Percentiles rank a stretch among this genome's conserved stretches.
phyloP scores from a whole-genome alignment of 2,888 invertebrate genomes.

The Netelia fuscicornis region DNA sequence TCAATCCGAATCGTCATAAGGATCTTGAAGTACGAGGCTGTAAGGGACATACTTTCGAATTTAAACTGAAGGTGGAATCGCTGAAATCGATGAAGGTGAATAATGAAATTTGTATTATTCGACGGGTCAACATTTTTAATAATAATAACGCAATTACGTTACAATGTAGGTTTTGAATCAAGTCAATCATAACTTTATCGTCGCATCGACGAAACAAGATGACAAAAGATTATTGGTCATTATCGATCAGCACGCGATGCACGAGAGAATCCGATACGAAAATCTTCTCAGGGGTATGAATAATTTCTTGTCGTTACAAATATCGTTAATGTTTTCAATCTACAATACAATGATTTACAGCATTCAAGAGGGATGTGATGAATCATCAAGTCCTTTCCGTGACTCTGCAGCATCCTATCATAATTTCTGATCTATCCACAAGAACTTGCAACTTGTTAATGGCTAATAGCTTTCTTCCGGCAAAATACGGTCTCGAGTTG shows the following conservation, averaged over 20 bases:
- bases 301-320: background rate
- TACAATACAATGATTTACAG: slow-evolving; percentile 79
- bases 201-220: slow-evolving; percentile 84
- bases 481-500: slow-evolving; percentile 87
- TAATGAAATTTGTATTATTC: background rate
- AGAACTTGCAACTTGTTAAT: slow-evolving; percentile 70
- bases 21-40: slow-evolving; percentile 72
- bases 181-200: slow-evolving; percentile 91
- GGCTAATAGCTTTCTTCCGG: slow-evolving; percentile 85
- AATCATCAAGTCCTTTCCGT: slow-evolving; percentile 73
- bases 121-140: background rate
- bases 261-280: slow-evolving; percentile 93
- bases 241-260: slow-evolving; percentile 95
- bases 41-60: slow-evolving; percentile 69
- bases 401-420: slow-evolving; percentile 75
- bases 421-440: slow-evolving; percentile 73
- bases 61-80: slow-evolving; percentile 72
- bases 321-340: slow-evolving; percentile 29
- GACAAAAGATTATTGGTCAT: slow-evolving; percentile 87
- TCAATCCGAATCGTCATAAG: slow-evolving; percentile 55
- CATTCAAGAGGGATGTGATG: slow-evolving; percentile 84
- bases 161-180: slow-evolving; percentile 88
- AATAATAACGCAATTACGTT: slow-evolving; percentile 12
- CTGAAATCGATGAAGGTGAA: slow-evolving; percentile 74
- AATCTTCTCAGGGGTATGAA: slow-evolving; percentile 83